These are phyloP conservation scores for Ochropleura leucogaster DNA, from an alignment of 2,888 invertebrate species.

Conservation along the genomic window DNA sequence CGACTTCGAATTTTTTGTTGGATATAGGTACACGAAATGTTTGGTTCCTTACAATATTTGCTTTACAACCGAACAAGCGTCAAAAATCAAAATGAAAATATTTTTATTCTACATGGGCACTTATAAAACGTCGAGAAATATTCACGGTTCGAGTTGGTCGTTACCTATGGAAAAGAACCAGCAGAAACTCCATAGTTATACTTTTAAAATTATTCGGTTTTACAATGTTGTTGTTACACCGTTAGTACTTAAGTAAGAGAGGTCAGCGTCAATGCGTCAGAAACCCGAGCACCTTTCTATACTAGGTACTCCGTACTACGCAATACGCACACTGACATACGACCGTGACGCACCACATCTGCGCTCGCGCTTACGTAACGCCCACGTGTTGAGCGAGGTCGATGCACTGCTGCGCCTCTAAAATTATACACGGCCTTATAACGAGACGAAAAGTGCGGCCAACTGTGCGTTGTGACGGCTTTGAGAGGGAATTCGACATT, in stretches of 20 bases:
- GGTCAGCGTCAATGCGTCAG: too few species aligned
- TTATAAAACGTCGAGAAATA: too few species aligned
- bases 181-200: too few species aligned
- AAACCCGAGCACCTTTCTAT: constrained; percentile 2
- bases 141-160: too few species aligned
- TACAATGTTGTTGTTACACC: too few species aligned
- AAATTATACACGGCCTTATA: constrained; percentile 49
- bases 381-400: constrained; percentile 62
- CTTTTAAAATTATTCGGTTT: too few species aligned
- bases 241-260: too few species aligned
- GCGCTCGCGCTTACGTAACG: constrained; percentile 54
- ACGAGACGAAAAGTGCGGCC: constrained; percentile 39
- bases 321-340: constrained; percentile 14
- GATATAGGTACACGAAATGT: neutral
- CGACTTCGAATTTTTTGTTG: neutral
- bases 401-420: constrained; percentile 61
- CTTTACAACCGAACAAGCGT: neutral
- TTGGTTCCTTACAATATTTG: neutral
- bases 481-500: neutral
- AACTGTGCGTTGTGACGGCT: neutral
- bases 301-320: constrained; percentile 3
- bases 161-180: too few species aligned
- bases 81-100: too few species aligned
- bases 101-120: too few species aligned
- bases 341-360: constrained; percentile 41